Percentiles rank a stretch among this genome's conserved stretches.
phyloP scores from a whole-genome alignment of 2,113 vertebrate species.

The Macrotus californicus region DNA sequence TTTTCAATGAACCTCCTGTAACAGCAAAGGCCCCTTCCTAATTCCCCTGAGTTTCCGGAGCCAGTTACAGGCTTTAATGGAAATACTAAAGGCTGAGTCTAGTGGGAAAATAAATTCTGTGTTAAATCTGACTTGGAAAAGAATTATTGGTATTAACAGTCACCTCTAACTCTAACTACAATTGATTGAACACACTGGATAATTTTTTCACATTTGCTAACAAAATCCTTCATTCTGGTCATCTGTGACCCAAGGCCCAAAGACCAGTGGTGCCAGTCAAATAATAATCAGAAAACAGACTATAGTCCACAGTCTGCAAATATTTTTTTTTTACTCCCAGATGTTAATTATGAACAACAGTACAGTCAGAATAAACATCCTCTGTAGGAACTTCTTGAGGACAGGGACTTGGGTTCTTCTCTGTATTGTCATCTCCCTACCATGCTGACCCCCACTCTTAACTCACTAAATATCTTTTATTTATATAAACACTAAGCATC shows the following conservation, averaged over 20 bases:
- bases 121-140: background rate
- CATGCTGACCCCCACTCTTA: background rate
- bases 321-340: background rate
- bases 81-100: background rate
- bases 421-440: background rate
- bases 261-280: background rate
- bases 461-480: background rate
- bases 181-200: background rate
- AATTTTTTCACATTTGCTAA: background rate
- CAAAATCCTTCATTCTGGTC: background rate
- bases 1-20: background rate
- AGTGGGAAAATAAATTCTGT: background rate
- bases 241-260: background rate
- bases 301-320: background rate
- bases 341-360: background rate
- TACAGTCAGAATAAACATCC: background rate
- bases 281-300: background rate
- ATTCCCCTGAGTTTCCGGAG: background rate
- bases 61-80: background rate
- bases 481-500: background rate
- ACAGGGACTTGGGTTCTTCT: background rate
- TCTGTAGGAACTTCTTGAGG: background rate
- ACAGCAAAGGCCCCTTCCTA: background rate
- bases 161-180: background rate
- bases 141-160: background rate